These are phyloP conservation scores for Lordiphosa fenestrarum DNA, from an alignment of 2,888 invertebrate genomes.

Conservation along the genomic window DNA sequence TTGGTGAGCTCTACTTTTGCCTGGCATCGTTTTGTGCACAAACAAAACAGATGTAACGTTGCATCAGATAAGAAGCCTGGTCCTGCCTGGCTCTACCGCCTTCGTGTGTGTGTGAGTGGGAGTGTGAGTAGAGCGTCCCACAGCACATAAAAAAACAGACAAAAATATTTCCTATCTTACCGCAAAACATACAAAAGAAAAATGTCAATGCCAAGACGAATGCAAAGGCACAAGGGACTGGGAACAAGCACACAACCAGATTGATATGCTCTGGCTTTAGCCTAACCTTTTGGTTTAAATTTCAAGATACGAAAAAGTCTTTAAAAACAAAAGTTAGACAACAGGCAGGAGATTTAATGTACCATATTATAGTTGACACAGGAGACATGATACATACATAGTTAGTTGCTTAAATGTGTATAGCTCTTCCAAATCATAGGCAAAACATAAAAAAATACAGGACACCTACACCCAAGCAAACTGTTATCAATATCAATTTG, in stretches of 20 bases:
- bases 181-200: constrained; percentile 31
- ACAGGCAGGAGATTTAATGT: too few species aligned
- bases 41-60: constrained; percentile 52
- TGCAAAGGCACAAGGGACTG: constrained; percentile 9
- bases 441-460: too few species aligned
- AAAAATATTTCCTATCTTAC: constrained; percentile 25
- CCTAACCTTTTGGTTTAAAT: neutral
- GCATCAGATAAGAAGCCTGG: constrained; percentile 32
- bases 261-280: constrained; percentile 2
- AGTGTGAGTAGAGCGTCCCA: constrained; percentile 14
- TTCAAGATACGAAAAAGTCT: too few species aligned
- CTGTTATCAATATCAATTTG: too few species aligned
- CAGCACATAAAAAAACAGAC: constrained; percentile 28
- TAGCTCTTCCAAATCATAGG: too few species aligned
- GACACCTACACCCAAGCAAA: too few species aligned
- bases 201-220: constrained; percentile 39
- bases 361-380: too few species aligned
- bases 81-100: neutral
- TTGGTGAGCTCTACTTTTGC: constrained; percentile 6
- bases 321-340: too few species aligned
- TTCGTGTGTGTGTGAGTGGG: neutral
- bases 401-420: too few species aligned
- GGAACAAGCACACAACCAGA: constrained; percentile 1
- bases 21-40: constrained; percentile 18
- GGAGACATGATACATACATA: too few species aligned